Evolutionary conservation across 2,888 invertebrate species (phyloP).

Genomic region (Tenthredo scrophulariae): DNA sequence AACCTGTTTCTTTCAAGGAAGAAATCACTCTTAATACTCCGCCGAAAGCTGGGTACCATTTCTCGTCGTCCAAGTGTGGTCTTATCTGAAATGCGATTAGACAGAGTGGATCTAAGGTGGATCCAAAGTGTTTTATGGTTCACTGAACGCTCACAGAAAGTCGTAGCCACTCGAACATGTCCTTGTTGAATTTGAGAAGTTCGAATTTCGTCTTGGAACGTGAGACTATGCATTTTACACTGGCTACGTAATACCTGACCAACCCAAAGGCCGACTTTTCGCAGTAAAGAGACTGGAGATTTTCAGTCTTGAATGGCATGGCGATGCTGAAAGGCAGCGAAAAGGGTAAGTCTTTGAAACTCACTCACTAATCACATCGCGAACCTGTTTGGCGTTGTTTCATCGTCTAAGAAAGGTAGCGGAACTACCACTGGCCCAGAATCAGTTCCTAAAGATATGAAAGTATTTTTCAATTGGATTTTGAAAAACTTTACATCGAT

Average conservation of each 20-base stretch:
- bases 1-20: slow-evolving; percentile 75
- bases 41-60: slow-evolving; percentile 82
- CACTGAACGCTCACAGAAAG: slow-evolving; percentile 73
- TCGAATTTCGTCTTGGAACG: slow-evolving; percentile 73
- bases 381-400: slow-evolving; percentile 77
- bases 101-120: slow-evolving; percentile 32
- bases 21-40: slow-evolving; percentile 78
- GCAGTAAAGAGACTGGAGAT: slow-evolving; percentile 79
- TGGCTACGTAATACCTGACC: slow-evolving; percentile 81
- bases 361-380: background rate
- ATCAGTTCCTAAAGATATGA: background rate
- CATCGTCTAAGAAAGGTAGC: slow-evolving; percentile 82
- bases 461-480: background rate
- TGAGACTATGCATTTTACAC: slow-evolving; percentile 79
- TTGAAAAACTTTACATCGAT: background rate
- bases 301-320: slow-evolving; percentile 81
- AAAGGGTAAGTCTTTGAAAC: background rate
- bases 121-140: background rate
- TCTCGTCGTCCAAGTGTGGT: slow-evolving; percentile 82
- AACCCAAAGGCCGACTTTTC: slow-evolving; percentile 78
- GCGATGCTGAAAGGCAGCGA: slow-evolving; percentile 78
- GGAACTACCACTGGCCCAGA: slow-evolving; percentile 74
- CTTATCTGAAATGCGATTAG: slow-evolving; percentile 73
- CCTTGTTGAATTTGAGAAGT: slow-evolving; percentile 78
- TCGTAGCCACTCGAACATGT: slow-evolving; percentile 81